Percentiles rank a stretch among this genome's conserved stretches.
Conservation (phyloP, 2,113 vertebrate species). For the Athene noctua region DNA sequence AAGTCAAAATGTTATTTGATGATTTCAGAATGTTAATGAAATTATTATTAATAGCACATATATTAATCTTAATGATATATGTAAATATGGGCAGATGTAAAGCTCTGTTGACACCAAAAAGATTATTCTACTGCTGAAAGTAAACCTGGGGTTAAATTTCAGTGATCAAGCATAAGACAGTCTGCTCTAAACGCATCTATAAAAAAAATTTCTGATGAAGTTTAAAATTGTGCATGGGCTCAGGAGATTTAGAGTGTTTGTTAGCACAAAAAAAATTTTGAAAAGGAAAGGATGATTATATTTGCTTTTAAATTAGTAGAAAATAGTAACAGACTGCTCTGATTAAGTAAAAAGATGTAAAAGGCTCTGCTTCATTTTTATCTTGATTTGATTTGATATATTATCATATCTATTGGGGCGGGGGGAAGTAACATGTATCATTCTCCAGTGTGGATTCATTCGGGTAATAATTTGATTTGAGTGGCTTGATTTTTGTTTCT, state of each 20-base stretch:
- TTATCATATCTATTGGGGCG: not conserved
- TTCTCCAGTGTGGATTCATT: not conserved
- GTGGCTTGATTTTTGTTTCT: not conserved
- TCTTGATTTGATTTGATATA: not conserved
- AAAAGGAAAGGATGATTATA: not conserved
- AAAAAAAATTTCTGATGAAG: not conserved
- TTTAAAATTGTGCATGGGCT: not conserved
- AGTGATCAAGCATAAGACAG: constrained; percentile 13
- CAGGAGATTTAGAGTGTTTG: not conserved
- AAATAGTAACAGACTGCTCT: not conserved
- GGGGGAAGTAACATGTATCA: not conserved
- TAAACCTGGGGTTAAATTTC: constrained; percentile 57
- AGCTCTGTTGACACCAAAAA: constrained; percentile 35
- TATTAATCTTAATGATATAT: constrained; percentile 74
- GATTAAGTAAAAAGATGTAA: not conserved
- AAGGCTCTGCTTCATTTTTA: not conserved
- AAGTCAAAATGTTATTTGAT: constrained; percentile 74
- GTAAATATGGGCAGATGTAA: constrained; percentile 57
- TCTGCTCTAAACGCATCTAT: not conserved
- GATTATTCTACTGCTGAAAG: constrained; percentile 49
- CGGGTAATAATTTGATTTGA: not conserved
- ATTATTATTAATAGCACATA: constrained; percentile 72
- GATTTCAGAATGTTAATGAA: constrained; percentile 72
- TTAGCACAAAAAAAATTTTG: not conserved
- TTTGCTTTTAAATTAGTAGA: constrained; percentile 25